Conservation (phyloP, 2,797 vertebrate genomes). For the Psittacula derbiana region DNA sequence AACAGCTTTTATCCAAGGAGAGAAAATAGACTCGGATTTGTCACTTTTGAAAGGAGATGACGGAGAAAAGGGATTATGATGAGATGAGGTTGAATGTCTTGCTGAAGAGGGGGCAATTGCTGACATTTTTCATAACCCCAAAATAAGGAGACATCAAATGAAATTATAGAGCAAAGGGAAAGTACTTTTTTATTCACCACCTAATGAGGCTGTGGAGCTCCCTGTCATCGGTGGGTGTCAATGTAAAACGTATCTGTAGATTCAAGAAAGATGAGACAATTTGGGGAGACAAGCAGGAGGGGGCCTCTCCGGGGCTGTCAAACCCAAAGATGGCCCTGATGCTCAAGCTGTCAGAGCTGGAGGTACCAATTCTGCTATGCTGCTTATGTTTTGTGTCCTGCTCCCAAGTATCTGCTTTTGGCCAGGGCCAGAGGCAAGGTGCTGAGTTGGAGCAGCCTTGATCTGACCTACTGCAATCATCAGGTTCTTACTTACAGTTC, state of each 20-base stretch:
- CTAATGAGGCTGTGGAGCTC: background rate
- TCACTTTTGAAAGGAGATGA: slow-evolving; percentile 12
- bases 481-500: background rate
- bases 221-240: background rate
- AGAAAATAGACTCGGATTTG: slow-evolving; percentile 19
- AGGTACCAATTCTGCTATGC: background rate
- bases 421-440: background rate
- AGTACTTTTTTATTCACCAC: background rate
- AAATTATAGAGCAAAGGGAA: background rate
- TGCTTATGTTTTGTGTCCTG: rapidly evolving
- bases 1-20: slow-evolving; percentile 25
- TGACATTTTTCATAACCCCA: background rate
- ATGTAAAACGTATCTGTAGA: background rate
- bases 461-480: background rate
- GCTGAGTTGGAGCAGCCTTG: background rate
- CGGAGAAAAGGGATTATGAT: background rate
- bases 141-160: background rate
- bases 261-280: background rate
- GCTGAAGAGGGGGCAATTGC: background rate
- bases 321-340: background rate
- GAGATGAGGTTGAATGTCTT: background rate
- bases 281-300: background rate
- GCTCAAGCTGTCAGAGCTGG: background rate
- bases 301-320: background rate
- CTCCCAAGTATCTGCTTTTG: background rate